These are phyloP conservation scores for Oceanites oceanicus DNA, from an alignment of 2,113 vertebrate species.

Conservation along the genomic window DNA sequence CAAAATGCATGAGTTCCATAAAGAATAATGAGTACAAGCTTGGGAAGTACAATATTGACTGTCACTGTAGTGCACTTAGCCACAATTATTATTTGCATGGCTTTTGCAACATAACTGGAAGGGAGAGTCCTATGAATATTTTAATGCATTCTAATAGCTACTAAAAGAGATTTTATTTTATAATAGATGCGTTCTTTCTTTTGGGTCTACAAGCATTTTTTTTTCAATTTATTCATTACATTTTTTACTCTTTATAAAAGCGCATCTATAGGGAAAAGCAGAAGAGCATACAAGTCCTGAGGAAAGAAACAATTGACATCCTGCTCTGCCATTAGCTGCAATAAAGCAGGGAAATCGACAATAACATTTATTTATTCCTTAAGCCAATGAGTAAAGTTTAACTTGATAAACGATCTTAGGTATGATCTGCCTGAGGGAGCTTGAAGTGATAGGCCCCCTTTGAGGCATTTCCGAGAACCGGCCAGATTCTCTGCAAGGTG, in stretches of 20 bases:
- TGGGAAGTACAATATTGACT: conserved; percentile 80
- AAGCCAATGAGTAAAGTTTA: conserved; percentile 1
- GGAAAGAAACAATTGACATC: conserved; percentile 46
- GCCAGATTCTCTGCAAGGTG: neutral
- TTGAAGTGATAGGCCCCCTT: neutral
- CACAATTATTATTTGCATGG: conserved; percentile 77
- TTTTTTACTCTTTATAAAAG: neutral
- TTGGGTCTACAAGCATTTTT: conserved; percentile 47
- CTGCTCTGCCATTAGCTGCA: conserved; percentile 31
- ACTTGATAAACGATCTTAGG: neutral
- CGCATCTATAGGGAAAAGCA: neutral
- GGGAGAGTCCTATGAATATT: conserved; percentile 71
- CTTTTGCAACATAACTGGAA: conserved; percentile 74
- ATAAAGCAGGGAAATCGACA: neutral
- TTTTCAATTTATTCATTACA: conserved; percentile 55
- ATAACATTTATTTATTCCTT: neutral
- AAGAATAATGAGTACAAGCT: conserved; percentile 79
- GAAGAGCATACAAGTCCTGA: neutral
- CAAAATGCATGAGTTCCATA: conserved; percentile 78
- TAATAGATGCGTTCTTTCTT: conserved; percentile 69
- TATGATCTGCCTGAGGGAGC: neutral
- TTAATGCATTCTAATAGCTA: conserved; percentile 70
- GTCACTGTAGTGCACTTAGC: conserved; percentile 73
- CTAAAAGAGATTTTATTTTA: conserved; percentile 74
- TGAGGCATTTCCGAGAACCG: neutral